Evolutionary conservation across 2,113 vertebrate species (phyloP).

Genomic region (Aleadryas rufinucha): DNA sequence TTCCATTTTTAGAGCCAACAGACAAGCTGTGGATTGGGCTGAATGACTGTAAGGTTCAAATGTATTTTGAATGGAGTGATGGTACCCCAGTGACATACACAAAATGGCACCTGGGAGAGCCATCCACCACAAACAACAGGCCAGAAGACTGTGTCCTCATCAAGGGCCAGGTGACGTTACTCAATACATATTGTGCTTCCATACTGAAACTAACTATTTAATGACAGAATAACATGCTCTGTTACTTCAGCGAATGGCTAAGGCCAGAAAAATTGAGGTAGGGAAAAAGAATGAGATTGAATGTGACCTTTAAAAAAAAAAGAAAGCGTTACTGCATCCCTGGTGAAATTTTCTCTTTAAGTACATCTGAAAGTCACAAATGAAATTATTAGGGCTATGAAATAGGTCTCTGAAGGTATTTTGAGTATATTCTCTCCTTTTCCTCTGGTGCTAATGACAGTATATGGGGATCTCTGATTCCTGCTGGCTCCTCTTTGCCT

Average conservation of each 20-base stretch:
- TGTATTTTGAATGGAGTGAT: constrained; percentile 93
- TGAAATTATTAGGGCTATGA: background rate
- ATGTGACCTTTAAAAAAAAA: background rate
- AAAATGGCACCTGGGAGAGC: constrained; percentile 85
- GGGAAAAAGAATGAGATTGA: background rate
- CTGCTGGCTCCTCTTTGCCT: background rate
- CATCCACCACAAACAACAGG: constrained; percentile 78
- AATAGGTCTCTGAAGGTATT: background rate
- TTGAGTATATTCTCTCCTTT: background rate
- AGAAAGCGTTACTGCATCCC: background rate
- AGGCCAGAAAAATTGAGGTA: background rate
- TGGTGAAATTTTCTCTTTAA: background rate
- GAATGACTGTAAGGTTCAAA: constrained; percentile 81
- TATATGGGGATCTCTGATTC: background rate
- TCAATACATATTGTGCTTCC: background rate
- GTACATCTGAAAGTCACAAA: background rate
- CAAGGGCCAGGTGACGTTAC: constrained; percentile 78
- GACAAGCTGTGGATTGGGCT: constrained; percentile 90
- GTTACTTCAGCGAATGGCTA: background rate
- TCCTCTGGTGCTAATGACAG: background rate
- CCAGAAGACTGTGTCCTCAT: constrained; percentile 92
- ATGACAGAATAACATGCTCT: background rate
- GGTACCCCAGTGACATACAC: constrained; percentile 83
- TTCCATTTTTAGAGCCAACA: constrained; percentile 63
- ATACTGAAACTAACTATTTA: background rate